These are phyloP conservation scores for Bergia sp. DNA, from an alignment of 92 coral and sea anemone genomes.

Conservation along the genomic window DNA sequence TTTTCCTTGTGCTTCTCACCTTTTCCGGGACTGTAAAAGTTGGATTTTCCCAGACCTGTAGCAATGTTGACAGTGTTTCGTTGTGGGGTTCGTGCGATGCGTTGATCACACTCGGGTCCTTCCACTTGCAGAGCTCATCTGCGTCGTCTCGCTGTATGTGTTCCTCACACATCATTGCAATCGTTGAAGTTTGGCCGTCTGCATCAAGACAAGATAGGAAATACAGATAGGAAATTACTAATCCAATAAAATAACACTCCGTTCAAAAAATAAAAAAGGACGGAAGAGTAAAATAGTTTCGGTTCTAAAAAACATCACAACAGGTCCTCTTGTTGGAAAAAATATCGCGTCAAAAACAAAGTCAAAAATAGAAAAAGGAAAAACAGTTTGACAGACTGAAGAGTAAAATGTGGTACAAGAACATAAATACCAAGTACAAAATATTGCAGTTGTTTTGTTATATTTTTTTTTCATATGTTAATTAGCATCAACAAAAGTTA, in stretches of 20 bases:
- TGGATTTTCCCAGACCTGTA: slow-evolving; percentile 86
- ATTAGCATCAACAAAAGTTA: too few species aligned
- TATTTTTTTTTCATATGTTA: too few species aligned
- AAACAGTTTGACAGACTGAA: too few species aligned
- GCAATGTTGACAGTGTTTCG: slow-evolving; percentile 64
- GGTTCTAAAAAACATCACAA: too few species aligned
- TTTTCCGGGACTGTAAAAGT: slow-evolving; percentile 74
- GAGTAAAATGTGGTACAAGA: too few species aligned
- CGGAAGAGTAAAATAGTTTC: too few species aligned
- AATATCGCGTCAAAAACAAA: too few species aligned
- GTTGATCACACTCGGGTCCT: slow-evolving; percentile 23
- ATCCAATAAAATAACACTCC: background rate
- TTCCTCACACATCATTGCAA: slow-evolving; percentile 40
- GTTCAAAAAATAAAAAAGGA: too few species aligned
- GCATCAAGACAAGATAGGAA: background rate
- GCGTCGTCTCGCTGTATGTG: slow-evolving; percentile 33
- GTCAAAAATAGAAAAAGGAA: too few species aligned
- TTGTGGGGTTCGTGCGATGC: slow-evolving; percentile 25
- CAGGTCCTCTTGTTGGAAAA: too few species aligned
- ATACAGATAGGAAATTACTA: background rate
- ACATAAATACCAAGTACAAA: too few species aligned
- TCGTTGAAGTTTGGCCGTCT: background rate
- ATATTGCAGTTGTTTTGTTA: too few species aligned
- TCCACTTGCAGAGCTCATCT: slow-evolving; percentile 59
- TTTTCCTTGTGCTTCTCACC: slow-evolving; percentile 51